Evolutionary conservation across 2,888 invertebrate species (phyloP).

Genomic region (Cylloceria caligata): DNA sequence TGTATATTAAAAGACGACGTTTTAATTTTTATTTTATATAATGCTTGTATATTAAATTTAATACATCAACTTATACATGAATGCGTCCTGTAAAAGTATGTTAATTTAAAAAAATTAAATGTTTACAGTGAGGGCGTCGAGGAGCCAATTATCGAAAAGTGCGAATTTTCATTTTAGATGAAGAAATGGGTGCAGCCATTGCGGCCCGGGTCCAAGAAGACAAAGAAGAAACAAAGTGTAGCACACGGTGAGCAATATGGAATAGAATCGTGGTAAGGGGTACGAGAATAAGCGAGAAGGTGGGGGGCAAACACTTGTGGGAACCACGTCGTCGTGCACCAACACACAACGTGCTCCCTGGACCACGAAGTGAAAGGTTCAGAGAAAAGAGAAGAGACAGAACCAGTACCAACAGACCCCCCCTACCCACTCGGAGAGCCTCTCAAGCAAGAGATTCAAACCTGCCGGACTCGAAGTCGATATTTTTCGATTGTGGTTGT

Average conservation of each 20-base stretch:
- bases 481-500: conserved; percentile 8
- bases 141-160: conserved; percentile 27
- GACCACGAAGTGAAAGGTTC: conserved; percentile 84
- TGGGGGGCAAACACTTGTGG: conserved; percentile 80
- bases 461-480: background rate
- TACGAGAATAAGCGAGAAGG: conserved; percentile 35
- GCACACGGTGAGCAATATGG: conserved; percentile 70
- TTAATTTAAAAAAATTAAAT: too few relatives aligned
- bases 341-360: conserved; percentile 82
- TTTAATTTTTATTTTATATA: too few relatives aligned
- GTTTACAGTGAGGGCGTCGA: conserved; percentile 19
- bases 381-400: conserved; percentile 50
- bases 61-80: too few relatives aligned
- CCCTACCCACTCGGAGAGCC: too few relatives aligned
- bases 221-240: conserved; percentile 78
- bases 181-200: background rate
- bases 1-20: too few relatives aligned
- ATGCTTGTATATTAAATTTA: too few relatives aligned
- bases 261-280: conserved; percentile 19
- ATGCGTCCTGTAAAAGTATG: too few relatives aligned
- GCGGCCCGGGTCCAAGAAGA: conserved; percentile 43
- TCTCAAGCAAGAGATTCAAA: conserved; percentile 35
- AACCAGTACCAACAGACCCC: conserved; percentile 36
- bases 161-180: conserved; percentile 21
- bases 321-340: conserved; percentile 80